Evolutionary conservation across 2,797 vertebrate species (phyloP).

Genomic region (Enteromius viviparus): DNA sequence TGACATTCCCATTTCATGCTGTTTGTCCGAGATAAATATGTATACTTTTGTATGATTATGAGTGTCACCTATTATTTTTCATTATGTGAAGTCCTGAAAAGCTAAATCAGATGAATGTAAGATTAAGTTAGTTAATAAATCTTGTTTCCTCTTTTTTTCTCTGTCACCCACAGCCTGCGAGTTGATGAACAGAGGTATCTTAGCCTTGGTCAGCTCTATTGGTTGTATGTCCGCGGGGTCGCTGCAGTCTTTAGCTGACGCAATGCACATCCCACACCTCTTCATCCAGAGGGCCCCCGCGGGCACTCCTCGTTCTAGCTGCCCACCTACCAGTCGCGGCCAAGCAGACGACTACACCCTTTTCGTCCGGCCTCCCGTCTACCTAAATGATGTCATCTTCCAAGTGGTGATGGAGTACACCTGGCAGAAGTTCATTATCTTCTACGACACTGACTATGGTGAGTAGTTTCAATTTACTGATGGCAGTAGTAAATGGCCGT

Average conservation of each 20-base stretch:
- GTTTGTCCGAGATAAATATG: neutral
- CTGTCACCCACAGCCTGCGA: conserved; percentile 86
- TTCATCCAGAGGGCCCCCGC: conserved; percentile 91
- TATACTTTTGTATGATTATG: neutral
- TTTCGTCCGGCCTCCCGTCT: conserved; percentile 92
- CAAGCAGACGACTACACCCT: conserved; percentile 94
- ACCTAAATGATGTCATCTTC: conserved; percentile 95
- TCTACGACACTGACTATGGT: conserved; percentile 97
- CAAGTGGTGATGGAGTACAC: conserved; percentile 95
- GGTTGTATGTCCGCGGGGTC: conserved; percentile 95
- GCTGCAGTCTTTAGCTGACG: conserved; percentile 92
- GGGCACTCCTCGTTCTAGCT: conserved; percentile 89
- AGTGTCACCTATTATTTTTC: neutral
- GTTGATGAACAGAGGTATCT: conserved; percentile 98
- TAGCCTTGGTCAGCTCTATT: conserved; percentile 97
- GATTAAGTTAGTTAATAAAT: conserved; percentile 17
- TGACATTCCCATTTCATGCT: neutral
- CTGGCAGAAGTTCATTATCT: conserved; percentile 99
- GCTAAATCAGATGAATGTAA: conserved; percentile 39
- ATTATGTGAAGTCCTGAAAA: neutral
- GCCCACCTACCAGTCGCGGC: conserved; percentile 83
- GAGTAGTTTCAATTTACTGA: conserved; percentile 64
- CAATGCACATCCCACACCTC: conserved; percentile 99
- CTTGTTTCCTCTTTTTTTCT: conserved; percentile 34
- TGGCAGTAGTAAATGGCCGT: conserved; percentile 7